phyloP scores from a whole-genome alignment of 1,140 invertebrate genomes.

The Listronotus oregonensis region DNA sequence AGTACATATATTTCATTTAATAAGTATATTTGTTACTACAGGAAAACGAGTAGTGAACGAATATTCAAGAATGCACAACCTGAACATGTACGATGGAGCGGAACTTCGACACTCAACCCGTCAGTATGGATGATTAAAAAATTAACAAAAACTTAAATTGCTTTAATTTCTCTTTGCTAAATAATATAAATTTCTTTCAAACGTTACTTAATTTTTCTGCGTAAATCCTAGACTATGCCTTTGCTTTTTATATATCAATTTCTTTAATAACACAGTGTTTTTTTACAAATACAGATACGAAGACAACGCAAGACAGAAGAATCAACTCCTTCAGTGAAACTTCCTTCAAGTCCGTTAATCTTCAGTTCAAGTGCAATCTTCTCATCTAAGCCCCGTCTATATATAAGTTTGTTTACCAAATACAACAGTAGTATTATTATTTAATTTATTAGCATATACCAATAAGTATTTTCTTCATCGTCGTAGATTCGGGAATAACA shows the following conservation, averaged over 20 bases:
- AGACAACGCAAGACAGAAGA: constrained; percentile 53
- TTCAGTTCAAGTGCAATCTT: constrained; percentile 52
- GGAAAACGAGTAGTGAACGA: constrained; percentile 66
- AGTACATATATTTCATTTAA: too few species aligned
- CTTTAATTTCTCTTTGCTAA: constrained; percentile 28
- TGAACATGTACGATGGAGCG: constrained; percentile 72
- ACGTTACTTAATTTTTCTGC: constrained; percentile 22
- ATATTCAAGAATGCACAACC: constrained; percentile 69
- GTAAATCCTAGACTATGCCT: constrained; percentile 14
- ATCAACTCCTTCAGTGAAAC: constrained; percentile 39
- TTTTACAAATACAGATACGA: constrained; percentile 50
- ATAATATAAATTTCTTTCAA: constrained; percentile 20
- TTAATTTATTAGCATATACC: too few species aligned
- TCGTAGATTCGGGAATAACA: too few species aligned
- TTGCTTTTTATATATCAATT: constrained; percentile 25
- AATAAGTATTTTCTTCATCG: too few species aligned
- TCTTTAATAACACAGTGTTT: constrained; percentile 37
- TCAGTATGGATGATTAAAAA: constrained; percentile 71
- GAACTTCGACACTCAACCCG: constrained; percentile 70
- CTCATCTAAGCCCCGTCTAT: constrained; percentile 17
- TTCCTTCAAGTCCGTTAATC: constrained; percentile 52
- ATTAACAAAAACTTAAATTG: constrained; percentile 46
- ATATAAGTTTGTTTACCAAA: too few species aligned
- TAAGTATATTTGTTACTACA: constrained; percentile 18
- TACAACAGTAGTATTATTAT: too few species aligned